Percentiles rank a stretch among this genome's conserved stretches.
Evolutionary conservation across 2,797 vertebrate genomes (phyloP).

Genomic region (Tenualosa thibaudeaui): DNA sequence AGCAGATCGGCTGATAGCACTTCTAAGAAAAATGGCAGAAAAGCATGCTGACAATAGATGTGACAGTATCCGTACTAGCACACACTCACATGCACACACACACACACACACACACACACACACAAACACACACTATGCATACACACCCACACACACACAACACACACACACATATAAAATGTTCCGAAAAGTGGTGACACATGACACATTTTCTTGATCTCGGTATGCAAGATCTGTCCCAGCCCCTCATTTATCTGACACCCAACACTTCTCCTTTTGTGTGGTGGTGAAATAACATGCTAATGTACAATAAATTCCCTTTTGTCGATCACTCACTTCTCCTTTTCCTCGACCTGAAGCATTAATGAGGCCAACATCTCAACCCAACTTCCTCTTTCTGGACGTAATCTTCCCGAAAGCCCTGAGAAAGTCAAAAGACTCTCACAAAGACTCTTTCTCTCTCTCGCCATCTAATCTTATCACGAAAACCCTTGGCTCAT

Average conservation of each 20-base stretch:
- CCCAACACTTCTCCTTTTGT: slow-evolving; percentile 49
- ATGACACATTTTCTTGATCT: not conserved
- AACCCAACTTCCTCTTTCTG: slow-evolving; percentile 32
- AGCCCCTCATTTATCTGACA: slow-evolving; percentile 49
- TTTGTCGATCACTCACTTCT: slow-evolving; percentile 55
- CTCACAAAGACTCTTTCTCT: not conserved
- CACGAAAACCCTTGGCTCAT: too few relatives aligned
- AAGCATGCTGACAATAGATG: not conserved
- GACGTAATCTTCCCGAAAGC: not conserved
- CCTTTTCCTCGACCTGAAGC: slow-evolving; percentile 25
- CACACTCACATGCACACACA: not conserved
- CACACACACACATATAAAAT: slow-evolving; percentile 3
- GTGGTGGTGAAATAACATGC: slow-evolving; percentile 43
- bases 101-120: not conserved
- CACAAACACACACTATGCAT: slow-evolving; percentile 20
- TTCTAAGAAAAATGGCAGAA: not conserved
- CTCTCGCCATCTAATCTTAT: too few relatives aligned
- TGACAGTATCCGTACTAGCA: not conserved
- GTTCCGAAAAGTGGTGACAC: not conserved
- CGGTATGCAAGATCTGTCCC: slow-evolving; percentile 34
- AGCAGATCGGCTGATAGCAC: not conserved
- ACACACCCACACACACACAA: slow-evolving; percentile 17
- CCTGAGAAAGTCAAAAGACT: not conserved
- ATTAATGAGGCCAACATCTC: not conserved
- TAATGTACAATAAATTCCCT: slow-evolving; percentile 47